A percentile compares a stretch with the other conserved stretches of the same genome.
phyloP scores from a whole-genome alignment of 2,113 vertebrate species.

The Lota lota region DNA sequence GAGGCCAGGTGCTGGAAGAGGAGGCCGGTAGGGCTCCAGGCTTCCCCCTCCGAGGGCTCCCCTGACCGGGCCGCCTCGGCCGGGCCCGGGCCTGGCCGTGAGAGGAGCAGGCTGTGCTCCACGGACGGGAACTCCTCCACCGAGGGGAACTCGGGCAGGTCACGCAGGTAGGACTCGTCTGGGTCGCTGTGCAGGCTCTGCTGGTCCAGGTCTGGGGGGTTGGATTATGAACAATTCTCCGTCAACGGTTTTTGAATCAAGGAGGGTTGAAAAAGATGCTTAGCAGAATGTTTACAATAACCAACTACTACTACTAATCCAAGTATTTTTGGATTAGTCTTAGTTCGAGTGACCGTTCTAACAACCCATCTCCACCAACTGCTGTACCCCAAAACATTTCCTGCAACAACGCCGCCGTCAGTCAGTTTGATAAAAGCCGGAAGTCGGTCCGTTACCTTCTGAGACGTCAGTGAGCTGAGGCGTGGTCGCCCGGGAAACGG shows the following conservation, averaged over 20 bases:
- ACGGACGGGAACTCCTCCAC: slow-evolving; percentile 79
- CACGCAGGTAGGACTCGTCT: slow-evolving; percentile 84
- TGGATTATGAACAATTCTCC: background rate
- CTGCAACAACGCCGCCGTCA: too few relatives aligned
- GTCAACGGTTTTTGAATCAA: background rate
- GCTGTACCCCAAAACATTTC: too few relatives aligned
- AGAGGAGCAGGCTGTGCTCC: slow-evolving; percentile 71
- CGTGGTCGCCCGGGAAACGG: slow-evolving; percentile 94
- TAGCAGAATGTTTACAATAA: too few relatives aligned
- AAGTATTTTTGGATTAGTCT: too few relatives aligned
- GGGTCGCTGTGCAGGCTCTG: slow-evolving; percentile 90
- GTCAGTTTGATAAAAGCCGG: too few relatives aligned
- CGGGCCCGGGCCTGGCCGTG: slow-evolving; percentile 41
- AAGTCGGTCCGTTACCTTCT: slow-evolving; percentile 76
- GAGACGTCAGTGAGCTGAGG: slow-evolving; percentile 92
- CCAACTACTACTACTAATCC: too few relatives aligned
- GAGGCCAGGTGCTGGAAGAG: slow-evolving; percentile 86
- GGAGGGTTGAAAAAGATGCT: too few relatives aligned
- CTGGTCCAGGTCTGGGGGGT: slow-evolving; percentile 86
- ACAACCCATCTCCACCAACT: too few relatives aligned
- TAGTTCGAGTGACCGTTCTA: too few relatives aligned
- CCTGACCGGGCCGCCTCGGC: slow-evolving; percentile 1
- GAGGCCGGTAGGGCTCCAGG: slow-evolving; percentile 72
- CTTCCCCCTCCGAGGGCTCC: background rate
- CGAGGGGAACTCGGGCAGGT: slow-evolving; percentile 83